A percentile compares a stretch with the other conserved stretches of the same genome.
Evolutionary conservation across 2,888 invertebrate species (phyloP).

Genomic region (Synergus laeviventris): DNA sequence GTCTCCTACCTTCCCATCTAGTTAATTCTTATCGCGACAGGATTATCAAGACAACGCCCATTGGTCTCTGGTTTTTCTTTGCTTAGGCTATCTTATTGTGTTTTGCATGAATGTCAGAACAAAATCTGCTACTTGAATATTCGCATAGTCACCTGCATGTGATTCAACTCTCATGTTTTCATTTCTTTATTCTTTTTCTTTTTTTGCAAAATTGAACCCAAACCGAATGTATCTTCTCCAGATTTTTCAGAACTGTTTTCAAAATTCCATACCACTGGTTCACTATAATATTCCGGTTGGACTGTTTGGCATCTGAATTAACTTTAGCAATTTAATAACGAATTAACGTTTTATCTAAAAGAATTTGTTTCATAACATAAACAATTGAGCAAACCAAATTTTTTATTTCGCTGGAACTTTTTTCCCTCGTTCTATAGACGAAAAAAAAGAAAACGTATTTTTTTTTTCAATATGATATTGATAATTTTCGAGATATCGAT

Average conservation of each 20-base stretch:
- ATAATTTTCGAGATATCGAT: no score
- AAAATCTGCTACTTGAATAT: neutral
- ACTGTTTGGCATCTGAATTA: no score
- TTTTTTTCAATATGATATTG: no score
- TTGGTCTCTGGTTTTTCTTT: constrained; percentile 1
- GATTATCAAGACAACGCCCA: constrained; percentile 29
- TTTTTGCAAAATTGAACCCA: neutral
- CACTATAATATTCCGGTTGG: no score
- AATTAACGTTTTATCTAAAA: neutral
- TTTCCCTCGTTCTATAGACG: no score
- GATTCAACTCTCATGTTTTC: constrained; percentile 17
- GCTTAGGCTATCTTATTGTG: neutral
- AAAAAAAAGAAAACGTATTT: no score
- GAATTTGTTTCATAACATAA: neutral
- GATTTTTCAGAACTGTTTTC: no score
- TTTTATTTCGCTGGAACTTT: no score
- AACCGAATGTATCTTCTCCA: neutral
- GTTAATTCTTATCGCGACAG: constrained; percentile 5
- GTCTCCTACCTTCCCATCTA: neutral
- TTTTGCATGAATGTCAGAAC: neutral
- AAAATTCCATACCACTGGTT: no score
- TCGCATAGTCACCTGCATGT: constrained; percentile 6
- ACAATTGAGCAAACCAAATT: neutral
- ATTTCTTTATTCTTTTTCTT: neutral
- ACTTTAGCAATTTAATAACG: no score